Evolutionary conservation across 2,113 vertebrate genomes (phyloP), one percentile per base, ranked within the genome.

Genomic region (Silurus glanis): DNA sequence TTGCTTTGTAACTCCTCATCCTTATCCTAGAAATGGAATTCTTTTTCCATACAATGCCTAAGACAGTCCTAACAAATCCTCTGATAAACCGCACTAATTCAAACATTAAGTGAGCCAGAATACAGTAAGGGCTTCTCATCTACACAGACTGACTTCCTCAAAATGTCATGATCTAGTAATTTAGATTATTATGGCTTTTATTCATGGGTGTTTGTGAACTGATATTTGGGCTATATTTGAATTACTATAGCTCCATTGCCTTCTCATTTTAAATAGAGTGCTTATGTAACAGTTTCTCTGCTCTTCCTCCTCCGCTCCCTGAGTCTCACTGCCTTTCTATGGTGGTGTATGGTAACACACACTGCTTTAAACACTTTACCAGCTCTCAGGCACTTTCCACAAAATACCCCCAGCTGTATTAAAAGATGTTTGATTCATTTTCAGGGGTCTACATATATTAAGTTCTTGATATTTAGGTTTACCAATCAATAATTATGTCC

Each of bases 251-350:
- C 56, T 23, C 58, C 62, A 58, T 78, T 37, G n/a, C 76, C 58
- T 86, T 80, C 23, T 2, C 49, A 53, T 85, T 64, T 81, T 80
- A 58, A 83, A 88, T 83, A 86, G 75, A 84, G 2, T 10, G 17
- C 81, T 88, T 88, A 88, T 86, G 84, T 86, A 88, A 88, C 87
- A 47, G 80, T 83, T 82, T 67, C 72, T 86, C 72, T 82, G 47
- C 67, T 85, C 55, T 59, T 55, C 74, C n/a, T 25, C 67, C 81
- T 69, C 45, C n/a, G 6, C n/a, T 28, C 83, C 53, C 75, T 47
- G 19, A 86, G 55, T 51, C 80, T 82, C 59, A 55, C 67, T 66
- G 59, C 37, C 28, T 79, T 64, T 53, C 71, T 66, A 45, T 51
- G 85, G 64, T 83, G 66, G 74, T 88, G 87, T 83, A 88, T 21